phyloP scores from a whole-genome alignment of 1,140 invertebrate genomes.

The Gryon sp. region DNA sequence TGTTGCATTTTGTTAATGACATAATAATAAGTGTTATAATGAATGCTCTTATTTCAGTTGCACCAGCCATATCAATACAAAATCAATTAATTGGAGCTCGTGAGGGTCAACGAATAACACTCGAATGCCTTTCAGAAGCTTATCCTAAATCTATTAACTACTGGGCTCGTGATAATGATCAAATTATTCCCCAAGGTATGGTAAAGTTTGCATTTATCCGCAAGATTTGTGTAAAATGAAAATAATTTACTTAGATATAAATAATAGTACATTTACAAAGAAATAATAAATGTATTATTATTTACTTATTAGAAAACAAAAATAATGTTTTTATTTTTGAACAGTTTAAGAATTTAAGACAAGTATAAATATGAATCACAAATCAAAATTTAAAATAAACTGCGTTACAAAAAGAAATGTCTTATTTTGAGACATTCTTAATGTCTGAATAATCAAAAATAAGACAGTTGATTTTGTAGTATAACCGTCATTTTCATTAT shows the following conservation, averaged over 20 bases:
- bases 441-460: too few relatives aligned
- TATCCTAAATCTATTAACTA: conserved; percentile 93
- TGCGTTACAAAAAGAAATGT: too few relatives aligned
- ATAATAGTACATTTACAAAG: too few relatives aligned
- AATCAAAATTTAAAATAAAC: too few relatives aligned
- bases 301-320: too few relatives aligned
- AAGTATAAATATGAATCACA: too few relatives aligned
- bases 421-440: too few relatives aligned
- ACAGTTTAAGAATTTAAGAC: too few relatives aligned
- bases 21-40: conserved; percentile 3
- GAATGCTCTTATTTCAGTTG: conserved; percentile 81
- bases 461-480: too few relatives aligned
- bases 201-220: conserved; percentile 57
- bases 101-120: conserved; percentile 85
- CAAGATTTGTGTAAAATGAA: not conserved
- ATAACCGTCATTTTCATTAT: too few relatives aligned
- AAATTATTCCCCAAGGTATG: conserved; percentile 86
- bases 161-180: conserved; percentile 87
- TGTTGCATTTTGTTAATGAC: not conserved
- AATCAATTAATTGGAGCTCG: conserved; percentile 84
- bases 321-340: too few relatives aligned
- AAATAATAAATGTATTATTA: too few relatives aligned
- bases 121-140: conserved; percentile 92
- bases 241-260: not conserved
- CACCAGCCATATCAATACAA: conserved; percentile 88